Base-by-base conservation (phyloP, 2,888 invertebrate species). In the Microplitis deprimator region DNA sequence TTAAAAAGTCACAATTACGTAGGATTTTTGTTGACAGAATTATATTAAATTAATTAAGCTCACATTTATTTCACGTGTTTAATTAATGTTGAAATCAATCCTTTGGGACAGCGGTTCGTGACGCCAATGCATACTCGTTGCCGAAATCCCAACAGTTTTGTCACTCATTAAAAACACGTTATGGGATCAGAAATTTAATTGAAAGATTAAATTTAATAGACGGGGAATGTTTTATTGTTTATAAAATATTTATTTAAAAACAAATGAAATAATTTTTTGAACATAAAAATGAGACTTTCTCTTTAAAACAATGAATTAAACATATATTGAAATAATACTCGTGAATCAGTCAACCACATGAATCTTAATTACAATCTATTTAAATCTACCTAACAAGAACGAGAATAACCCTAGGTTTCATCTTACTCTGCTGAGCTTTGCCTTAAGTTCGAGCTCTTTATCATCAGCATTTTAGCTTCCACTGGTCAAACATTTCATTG, bases 281-380 rank as follows among this genome's bases (percentile, higher is more conserved):
- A 8, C 4, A 50, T 50, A 8, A 3, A 13, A 50, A 50, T 5
- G 4, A 50, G 5, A 8, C 50, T 13, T 50, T 50, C 50, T 50
- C 50, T 50, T 8, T 65, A 38, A 65, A 38, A 29, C 65, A 65
- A 65, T 65, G 38, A 65, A 13, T 60, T 40, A 29, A 20, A 69
- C 29, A 29, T 70, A 74, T 39, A 50, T 10, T 41, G 8, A 17
- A 73, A 73, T 64, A 13, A 20, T 74, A 61, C 61, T 68, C 41
- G 67, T 68, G 61, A 68, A 68, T 74, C 39, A 40, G 38, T 41
- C 8, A 6, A 59, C 59, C 74, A 65, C 79, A 71, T 85, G 84
- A 83, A 85, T 84, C 84, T 85, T 85, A 84, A 85, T 85, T 85
- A 85, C 84, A 85, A 85, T 85, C 85, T 83, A 85, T 84, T 85